These are phyloP conservation scores for Phymanthus crucifer DNA, from an alignment of 92 coral and sea anemone species.

Conservation along the genomic window DNA sequence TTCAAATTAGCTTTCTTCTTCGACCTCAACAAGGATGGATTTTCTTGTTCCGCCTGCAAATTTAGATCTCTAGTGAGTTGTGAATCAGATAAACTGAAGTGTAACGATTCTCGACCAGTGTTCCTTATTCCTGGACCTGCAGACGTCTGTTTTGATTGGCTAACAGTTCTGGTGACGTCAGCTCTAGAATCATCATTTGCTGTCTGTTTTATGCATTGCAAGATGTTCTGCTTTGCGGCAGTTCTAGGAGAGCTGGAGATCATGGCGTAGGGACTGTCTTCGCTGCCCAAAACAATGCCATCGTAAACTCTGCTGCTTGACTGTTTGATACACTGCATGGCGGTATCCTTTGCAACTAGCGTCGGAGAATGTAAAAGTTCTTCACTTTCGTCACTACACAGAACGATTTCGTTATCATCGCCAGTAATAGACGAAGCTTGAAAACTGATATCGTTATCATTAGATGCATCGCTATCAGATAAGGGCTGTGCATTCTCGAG, in stretches of 20 bases:
- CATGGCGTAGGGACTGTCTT: not conserved
- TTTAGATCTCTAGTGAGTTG: not conserved
- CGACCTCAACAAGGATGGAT: not conserved
- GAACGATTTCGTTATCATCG: not conserved
- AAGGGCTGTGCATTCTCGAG: not conserved
- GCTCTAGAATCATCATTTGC: not conserved
- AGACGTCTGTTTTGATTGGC: not conserved
- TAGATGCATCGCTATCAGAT: not conserved
- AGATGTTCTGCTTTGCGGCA: not conserved
- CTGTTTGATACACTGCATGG: not conserved
- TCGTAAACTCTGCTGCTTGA: not conserved
- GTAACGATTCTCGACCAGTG: not conserved
- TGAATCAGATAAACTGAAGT: not conserved
- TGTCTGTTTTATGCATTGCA: not conserved
- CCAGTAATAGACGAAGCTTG: not conserved
- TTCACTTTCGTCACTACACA: constrained; percentile 18
- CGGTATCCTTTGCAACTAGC: not conserved
- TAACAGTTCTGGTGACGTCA: not conserved
- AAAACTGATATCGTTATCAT: not conserved
- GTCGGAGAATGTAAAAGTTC: constrained; percentile 3
- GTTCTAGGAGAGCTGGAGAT: not conserved
- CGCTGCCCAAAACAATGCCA: constrained; percentile 8
- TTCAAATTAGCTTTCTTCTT: not conserved
- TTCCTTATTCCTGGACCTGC: not conserved
- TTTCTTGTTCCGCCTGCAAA: not conserved